Base-by-base conservation (phyloP, 2,888 invertebrate species). In the Synergus gifuensis region DNA sequence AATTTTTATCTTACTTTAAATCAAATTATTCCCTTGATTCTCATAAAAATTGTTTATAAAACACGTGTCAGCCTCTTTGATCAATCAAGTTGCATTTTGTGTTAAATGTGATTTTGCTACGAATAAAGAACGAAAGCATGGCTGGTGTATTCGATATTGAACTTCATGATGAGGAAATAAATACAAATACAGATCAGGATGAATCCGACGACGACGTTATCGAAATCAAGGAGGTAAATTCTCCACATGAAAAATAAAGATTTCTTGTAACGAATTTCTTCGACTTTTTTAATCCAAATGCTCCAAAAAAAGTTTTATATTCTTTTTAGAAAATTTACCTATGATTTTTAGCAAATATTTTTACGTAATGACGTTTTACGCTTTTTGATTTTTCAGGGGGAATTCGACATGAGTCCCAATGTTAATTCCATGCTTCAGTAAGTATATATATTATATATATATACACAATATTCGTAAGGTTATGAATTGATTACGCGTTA, bases 111-210 rank as follows among this genome's bases (percentile, higher is more conserved):
- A 86, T 84, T 83, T 82, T 78, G 49, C 11, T 18, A 58, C 16
- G 4, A 49, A 49, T 3, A 3, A 28, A 16, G 16, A 67, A 73
- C 73, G 76, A 77, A 79, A 93, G 88, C 90, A 96, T 96, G 96
- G 96, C 96, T 92, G 98, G 97, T 93, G 96, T 98, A 93, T 98
- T 98, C 93, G 98, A 98, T 94, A 95, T 98, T 93, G 98, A 98
- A 93, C 94, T 98, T 91, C 95, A 96, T 90, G 96, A 96, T 90
- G 94, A 93, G 81, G 95, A 95, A 92, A 93, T 94, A 83, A 69
- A 69, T 69, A 69, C 49, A 69, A 69, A 28, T n/a, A 94, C 94
- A 85, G 94, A 95, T 86, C 95, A 94, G 90, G 96, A 96, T 92
- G 96, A 96, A 91, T 97, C 96, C 89, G 96, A 97, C 88, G 98